phyloP scores from a whole-genome alignment of 2,888 invertebrate genomes.

The Drosophila mettleri region DNA sequence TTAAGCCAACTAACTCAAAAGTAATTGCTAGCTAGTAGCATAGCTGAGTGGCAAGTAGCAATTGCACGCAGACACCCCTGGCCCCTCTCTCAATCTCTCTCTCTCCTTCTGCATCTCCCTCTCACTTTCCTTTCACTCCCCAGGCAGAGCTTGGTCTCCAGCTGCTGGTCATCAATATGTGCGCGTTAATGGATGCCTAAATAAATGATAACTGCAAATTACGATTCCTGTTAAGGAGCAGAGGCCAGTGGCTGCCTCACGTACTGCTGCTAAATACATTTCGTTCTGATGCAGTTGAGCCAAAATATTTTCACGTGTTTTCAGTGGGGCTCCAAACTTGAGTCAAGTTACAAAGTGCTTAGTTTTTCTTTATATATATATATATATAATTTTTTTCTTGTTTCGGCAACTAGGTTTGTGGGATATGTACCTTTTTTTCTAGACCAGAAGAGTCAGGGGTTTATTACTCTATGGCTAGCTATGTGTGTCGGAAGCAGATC shows the following conservation, averaged over 20 bases:
- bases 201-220: slow-evolving; percentile 81
- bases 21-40: slow-evolving; percentile 67
- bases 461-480: slow-evolving; percentile 40
- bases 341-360: slow-evolving; percentile 42
- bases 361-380: slow-evolving; percentile 19
- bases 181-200: slow-evolving; percentile 79
- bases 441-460: not conserved
- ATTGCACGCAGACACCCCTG: slow-evolving; percentile 48
- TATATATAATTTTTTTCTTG: not conserved
- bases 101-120: not conserved
- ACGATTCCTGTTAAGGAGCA: slow-evolving; percentile 60
- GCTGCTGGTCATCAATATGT: slow-evolving; percentile 69
- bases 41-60: slow-evolving; percentile 42
- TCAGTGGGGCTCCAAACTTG: slow-evolving; percentile 30
- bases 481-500: slow-evolving; percentile 51
- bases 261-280: slow-evolving; percentile 74
- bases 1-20: slow-evolving; percentile 78
- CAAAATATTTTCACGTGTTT: slow-evolving; percentile 78
- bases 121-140: slow-evolving; percentile 2
- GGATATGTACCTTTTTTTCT: slow-evolving; percentile 12
- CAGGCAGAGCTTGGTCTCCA: slow-evolving; percentile 7
- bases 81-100: not conserved
- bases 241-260: slow-evolving; percentile 49
- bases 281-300: slow-evolving; percentile 67
- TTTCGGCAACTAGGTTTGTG: slow-evolving; percentile 31